Conservation (phyloP, 2,888 invertebrate genomes). For the Ypsolopha sequella region DNA sequence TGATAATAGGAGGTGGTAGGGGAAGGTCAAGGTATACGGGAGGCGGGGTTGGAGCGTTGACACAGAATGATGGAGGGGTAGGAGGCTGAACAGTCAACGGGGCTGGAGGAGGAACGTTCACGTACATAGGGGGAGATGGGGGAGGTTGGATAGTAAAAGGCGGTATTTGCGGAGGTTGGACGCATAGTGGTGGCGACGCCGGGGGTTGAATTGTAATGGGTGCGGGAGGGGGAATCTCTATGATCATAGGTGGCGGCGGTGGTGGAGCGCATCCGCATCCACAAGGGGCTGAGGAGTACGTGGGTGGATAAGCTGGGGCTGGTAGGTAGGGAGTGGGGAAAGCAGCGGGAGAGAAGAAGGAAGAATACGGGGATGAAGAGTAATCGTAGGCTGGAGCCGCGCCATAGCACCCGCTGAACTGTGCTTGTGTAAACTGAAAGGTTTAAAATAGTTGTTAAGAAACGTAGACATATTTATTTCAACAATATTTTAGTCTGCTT, state of each 20-base stretch:
- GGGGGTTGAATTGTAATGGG: constrained; percentile 35
- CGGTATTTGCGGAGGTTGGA: constrained; percentile 25
- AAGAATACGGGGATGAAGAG: constrained; percentile 22
- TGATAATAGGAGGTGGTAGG: constrained; percentile 21
- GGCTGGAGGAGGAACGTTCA: constrained; percentile 39
- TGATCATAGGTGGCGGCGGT: constrained; percentile 35
- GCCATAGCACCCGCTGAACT: too few relatives aligned
- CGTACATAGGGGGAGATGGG: constrained; percentile 27
- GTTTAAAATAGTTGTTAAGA: too few relatives aligned
- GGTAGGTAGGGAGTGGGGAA: constrained; percentile 7
- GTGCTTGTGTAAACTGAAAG: too few relatives aligned
- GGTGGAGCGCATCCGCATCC: constrained; percentile 38
- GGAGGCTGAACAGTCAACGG: constrained; percentile 47
- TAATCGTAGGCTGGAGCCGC: constrained; percentile 27
- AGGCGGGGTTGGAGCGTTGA: constrained; percentile 21
- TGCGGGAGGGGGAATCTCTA: constrained; percentile 30
- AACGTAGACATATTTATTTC: too few relatives aligned
- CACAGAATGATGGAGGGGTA: constrained; percentile 23
- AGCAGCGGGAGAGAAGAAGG: constrained; percentile 6
- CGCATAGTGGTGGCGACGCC: constrained; percentile 34
- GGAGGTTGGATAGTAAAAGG: constrained; percentile 24
- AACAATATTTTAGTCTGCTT: too few relatives aligned
- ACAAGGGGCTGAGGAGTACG: constrained; percentile 23
- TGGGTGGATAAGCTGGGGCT: not conserved
- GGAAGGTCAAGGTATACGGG: constrained; percentile 21